A percentile compares a stretch with the other conserved stretches of the same genome.
Conservation (phyloP, 92 coral and sea anemone genomes). For the Porites lobata region DNA sequence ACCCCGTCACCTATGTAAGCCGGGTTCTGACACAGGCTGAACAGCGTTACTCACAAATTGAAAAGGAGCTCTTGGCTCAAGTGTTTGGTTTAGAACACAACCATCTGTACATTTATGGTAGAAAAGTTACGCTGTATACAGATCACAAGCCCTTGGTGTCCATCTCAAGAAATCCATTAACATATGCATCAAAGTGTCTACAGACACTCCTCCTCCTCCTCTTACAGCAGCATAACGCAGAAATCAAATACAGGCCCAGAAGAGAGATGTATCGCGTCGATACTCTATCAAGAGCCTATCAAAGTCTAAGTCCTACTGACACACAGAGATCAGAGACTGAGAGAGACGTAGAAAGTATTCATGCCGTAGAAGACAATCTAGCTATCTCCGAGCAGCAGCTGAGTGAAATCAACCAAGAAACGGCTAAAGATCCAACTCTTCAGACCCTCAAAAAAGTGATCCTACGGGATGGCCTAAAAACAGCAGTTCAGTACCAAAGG, state of each 20-base stretch:
- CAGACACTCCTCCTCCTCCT: constrained; percentile 25
- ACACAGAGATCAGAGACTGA: not conserved
- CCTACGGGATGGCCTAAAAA: not conserved
- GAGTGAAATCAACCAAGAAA: not conserved
- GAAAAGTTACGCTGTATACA: not conserved
- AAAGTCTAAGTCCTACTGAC: too few species aligned
- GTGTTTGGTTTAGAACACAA: not conserved
- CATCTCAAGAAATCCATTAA: constrained; percentile 5
- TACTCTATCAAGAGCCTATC: too few species aligned
- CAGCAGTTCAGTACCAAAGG: too few species aligned
- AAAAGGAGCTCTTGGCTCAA: too few species aligned
- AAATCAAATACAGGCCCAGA: constrained; percentile 17
- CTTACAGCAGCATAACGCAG: constrained; percentile 16
- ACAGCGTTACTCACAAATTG: too few species aligned
- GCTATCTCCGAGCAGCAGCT: not conserved
- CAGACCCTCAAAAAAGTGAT: constrained; percentile 11
- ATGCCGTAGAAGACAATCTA: not conserved
- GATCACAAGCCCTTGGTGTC: not conserved
- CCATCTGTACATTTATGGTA: constrained; percentile 16
- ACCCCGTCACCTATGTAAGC: too few species aligned
- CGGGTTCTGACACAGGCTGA: too few species aligned
- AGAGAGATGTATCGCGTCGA: too few species aligned
- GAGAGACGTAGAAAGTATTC: not conserved
- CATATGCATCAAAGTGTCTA: constrained; percentile 29
- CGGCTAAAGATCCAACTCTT: constrained; percentile 15